Evolutionary conservation across 2,888 invertebrate species (phyloP).

Genomic region (Megastigmus dorsalis): DNA sequence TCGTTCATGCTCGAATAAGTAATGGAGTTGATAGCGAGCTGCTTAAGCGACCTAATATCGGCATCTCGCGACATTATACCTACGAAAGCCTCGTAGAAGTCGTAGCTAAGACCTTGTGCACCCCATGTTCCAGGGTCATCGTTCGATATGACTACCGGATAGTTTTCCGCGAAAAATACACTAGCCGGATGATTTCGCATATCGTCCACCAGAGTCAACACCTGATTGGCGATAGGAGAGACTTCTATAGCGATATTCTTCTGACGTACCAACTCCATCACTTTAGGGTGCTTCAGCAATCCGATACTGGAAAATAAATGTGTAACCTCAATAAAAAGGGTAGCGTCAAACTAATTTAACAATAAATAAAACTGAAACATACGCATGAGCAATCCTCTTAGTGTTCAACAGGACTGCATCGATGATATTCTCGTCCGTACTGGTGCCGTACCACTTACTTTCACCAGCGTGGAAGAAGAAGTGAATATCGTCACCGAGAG

Average conservation of each 20-base stretch:
- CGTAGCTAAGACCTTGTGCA: constrained; percentile 83
- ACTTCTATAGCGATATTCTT: constrained; percentile 84
- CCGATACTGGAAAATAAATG: constrained; percentile 76
- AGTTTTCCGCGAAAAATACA: constrained; percentile 79
- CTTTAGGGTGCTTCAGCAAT: constrained; percentile 82
- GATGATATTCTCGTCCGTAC: constrained; percentile 83
- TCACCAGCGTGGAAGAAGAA: constrained; percentile 90
- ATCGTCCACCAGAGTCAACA: constrained; percentile 81
- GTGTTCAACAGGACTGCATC: constrained; percentile 86
- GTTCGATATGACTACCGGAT: constrained; percentile 85
- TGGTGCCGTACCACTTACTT: constrained; percentile 83
- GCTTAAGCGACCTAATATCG: constrained; percentile 83
- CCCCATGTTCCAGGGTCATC: constrained; percentile 89
- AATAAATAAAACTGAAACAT: too few relatives aligned
- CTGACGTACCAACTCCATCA: constrained; percentile 78
- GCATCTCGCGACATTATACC: constrained; percentile 82
- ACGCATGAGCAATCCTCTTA: constrained; percentile 87
- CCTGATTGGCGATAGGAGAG: constrained; percentile 87
- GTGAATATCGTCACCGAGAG: constrained; percentile 73
- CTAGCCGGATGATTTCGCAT: constrained; percentile 85
- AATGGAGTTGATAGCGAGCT: constrained; percentile 84
- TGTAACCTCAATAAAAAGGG: too few relatives aligned
- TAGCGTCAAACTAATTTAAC: too few relatives aligned
- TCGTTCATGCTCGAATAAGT: constrained; percentile 79
- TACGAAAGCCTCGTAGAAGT: constrained; percentile 87